These are phyloP conservation scores for Nothoprocta perdicaria DNA, from an alignment of 2,113 vertebrate genomes.

Conservation along the genomic window DNA sequence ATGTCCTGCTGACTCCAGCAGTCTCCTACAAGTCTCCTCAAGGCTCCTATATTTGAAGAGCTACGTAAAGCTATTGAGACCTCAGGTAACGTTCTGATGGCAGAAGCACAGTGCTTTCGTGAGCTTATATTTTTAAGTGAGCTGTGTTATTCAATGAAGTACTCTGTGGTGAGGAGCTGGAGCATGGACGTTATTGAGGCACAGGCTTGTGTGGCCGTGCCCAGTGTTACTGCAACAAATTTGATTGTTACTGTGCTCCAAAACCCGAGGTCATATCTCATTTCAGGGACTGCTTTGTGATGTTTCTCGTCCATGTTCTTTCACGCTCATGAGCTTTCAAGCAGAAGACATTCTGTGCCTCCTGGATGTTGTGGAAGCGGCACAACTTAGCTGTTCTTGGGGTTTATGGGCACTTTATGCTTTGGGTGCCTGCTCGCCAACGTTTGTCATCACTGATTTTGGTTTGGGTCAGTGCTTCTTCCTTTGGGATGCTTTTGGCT, in stretches of 20 bases:
- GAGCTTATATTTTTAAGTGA: accelerated
- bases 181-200: accelerated
- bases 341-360: background rate
- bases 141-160: background rate
- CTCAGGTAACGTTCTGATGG: background rate
- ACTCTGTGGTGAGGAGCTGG: accelerated
- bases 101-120: background rate
- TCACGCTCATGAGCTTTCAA: background rate
- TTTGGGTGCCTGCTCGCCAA: background rate
- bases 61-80: background rate
- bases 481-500: background rate
- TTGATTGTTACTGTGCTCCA: accelerated
- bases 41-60: background rate
- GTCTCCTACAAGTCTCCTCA: background rate
- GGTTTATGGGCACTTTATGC: background rate
- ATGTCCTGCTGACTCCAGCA: background rate
- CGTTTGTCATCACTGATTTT: accelerated
- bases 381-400: background rate
- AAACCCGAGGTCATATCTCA: accelerated
- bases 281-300: background rate
- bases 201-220: background rate
- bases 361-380: background rate
- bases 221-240: background rate
- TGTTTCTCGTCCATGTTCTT: background rate
- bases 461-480: background rate